These are phyloP conservation scores for Protaetia brevitarsis DNA, from an alignment of 1,140 invertebrate species.

Conservation along the genomic window DNA sequence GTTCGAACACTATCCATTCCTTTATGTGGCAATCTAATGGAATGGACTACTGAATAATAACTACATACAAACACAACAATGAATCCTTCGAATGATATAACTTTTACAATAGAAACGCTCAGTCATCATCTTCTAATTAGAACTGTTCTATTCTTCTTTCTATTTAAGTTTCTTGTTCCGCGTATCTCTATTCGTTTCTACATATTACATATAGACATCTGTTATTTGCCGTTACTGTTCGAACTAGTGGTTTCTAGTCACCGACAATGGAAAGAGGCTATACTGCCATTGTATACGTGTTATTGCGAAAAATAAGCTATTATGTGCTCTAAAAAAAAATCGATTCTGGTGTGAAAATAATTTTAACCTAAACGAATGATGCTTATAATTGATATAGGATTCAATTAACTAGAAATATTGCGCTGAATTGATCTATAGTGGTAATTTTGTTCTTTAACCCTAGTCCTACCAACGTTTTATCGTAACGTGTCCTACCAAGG, in stretches of 20 bases:
- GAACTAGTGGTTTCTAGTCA: not conserved
- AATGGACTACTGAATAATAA: constrained; percentile 2
- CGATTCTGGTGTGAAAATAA: constrained; percentile 20
- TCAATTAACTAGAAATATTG: no score
- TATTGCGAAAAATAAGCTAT: constrained; percentile 22
- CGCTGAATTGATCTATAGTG: no score
- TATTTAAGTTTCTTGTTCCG: constrained; percentile 10
- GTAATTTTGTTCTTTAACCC: no score
- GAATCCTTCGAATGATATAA: constrained; percentile 3
- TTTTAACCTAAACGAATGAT: not conserved
- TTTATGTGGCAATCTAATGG: not conserved
- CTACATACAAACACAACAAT: not conserved
- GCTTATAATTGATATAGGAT: no score
- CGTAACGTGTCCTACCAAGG: no score
- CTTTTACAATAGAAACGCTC: constrained; percentile 6
- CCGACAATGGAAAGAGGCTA: not conserved
- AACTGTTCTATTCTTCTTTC: constrained; percentile 10
- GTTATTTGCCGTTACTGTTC: constrained; percentile 1
- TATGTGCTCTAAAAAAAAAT: not conserved
- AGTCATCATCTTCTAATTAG: constrained; percentile 3
- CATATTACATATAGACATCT: constrained; percentile 18
- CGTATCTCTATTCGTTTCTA: not conserved
- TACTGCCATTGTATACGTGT: not conserved
- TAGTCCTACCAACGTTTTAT: no score
- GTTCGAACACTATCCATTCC: no score